Evolutionary conservation across 2,888 invertebrate genomes (phyloP).

Genomic region (Lumbricus terrestris): DNA sequence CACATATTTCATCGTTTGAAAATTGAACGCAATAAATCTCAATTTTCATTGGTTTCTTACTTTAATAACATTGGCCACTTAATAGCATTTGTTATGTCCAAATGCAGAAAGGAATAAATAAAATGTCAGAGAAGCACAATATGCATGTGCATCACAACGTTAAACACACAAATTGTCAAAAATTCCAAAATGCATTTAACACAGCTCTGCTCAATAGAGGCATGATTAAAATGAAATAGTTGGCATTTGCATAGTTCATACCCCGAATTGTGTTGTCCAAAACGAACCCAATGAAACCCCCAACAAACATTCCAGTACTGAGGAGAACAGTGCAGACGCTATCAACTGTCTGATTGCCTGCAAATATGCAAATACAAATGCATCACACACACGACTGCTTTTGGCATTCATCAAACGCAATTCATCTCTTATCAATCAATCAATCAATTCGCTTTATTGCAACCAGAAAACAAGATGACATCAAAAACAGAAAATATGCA

Average conservation of each 20-base stretch:
- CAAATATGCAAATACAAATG: constrained; percentile 23
- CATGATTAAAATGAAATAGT: neutral
- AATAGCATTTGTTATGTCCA: neutral
- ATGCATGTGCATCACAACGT: no score
- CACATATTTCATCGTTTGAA: neutral
- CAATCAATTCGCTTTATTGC: no score
- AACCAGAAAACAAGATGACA: no score
- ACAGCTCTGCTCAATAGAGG: neutral
- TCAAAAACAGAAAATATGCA: no score
- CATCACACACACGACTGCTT: neutral
- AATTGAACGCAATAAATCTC: neutral
- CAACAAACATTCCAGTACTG: constrained; percentile 59
- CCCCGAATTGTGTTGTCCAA: constrained; percentile 60
- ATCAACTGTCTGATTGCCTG: constrained; percentile 35
- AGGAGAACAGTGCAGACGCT: constrained; percentile 45
- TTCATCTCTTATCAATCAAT: no score
- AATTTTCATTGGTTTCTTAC: neutral
- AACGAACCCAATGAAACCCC: constrained; percentile 59
- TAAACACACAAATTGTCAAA: neutral
- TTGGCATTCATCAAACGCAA: neutral
- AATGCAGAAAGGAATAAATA: no score
- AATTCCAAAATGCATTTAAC: neutral
- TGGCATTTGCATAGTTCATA: constrained; percentile 13
- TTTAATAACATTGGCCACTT: neutral
- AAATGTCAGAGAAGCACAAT: no score